Conservation (phyloP, 2,888 invertebrate genomes). For the Watsonalla binaria region DNA sequence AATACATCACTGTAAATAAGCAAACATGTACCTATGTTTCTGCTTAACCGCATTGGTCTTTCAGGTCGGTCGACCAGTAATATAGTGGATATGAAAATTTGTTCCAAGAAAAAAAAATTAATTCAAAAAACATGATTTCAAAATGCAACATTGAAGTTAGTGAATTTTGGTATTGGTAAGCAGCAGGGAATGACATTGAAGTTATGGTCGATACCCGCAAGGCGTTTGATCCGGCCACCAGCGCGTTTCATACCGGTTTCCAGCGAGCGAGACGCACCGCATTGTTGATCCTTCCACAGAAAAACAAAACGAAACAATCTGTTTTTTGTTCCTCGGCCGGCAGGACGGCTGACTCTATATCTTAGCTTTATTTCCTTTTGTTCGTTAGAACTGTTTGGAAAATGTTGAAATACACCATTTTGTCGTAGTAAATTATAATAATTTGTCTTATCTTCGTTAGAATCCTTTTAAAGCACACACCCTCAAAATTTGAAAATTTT, state of each 20-base stretch:
- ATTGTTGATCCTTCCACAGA: conserved; percentile 68
- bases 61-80: no score
- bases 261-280: conserved; percentile 55
- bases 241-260: conserved; percentile 65
- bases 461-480: no score
- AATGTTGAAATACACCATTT: neutral
- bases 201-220: conserved; percentile 54
- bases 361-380: conserved; percentile 33
- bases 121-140: no score
- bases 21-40: no score
- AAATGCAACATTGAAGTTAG: conserved; percentile 4
- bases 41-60: no score
- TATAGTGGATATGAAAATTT: no score
- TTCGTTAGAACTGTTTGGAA: neutral
- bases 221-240: conserved; percentile 54
- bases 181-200: conserved; percentile 41
- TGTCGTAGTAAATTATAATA: no score
- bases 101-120: no score
- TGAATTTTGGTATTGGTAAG: conserved; percentile 18
- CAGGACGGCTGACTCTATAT: conserved; percentile 29
- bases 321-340: conserved; percentile 43
- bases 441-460: no score
- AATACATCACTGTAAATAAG: conserved; percentile 5
- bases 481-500: no score
- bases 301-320: conserved; percentile 69